These are phyloP conservation scores for Eurytoma californica DNA, from an alignment of 2,888 invertebrate genomes.

Conservation along the genomic window DNA sequence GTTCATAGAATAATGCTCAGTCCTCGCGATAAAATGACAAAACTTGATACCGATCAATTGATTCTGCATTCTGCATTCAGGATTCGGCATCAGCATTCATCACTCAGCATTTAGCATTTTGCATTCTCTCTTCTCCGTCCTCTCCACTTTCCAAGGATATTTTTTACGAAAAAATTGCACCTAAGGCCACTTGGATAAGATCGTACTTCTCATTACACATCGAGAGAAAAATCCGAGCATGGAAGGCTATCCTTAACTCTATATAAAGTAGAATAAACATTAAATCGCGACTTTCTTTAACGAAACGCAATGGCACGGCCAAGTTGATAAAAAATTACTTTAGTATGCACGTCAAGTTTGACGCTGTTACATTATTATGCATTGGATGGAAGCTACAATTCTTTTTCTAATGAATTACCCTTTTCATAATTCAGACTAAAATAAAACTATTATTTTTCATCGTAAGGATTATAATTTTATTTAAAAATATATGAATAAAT, in stretches of 20 bases:
- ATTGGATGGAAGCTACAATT: constrained; percentile 38
- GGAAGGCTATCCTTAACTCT: constrained; percentile 24
- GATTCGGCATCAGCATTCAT: background rate
- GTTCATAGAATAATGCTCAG: constrained; percentile 51
- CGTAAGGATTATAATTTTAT: no score
- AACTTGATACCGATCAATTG: constrained; percentile 31
- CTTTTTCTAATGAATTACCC: background rate
- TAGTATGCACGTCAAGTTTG: constrained; percentile 29
- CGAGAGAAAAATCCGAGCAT: constrained; percentile 44
- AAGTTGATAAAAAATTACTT: constrained; percentile 52
- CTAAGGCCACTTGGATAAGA: constrained; percentile 59
- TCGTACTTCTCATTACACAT: constrained; percentile 37
- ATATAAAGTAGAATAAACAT: constrained; percentile 34
- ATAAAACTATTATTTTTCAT: no score
- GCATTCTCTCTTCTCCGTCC: constrained; percentile 1
- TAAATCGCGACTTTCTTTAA: constrained; percentile 46
- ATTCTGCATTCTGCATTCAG: constrained; percentile 8
- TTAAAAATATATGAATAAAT: no score
- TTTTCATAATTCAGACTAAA: no score
- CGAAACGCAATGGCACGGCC: constrained; percentile 58
- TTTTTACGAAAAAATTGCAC: constrained; percentile 55
- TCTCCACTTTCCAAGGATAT: constrained; percentile 34
- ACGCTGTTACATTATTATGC: constrained; percentile 20
- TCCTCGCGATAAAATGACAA: constrained; percentile 36
- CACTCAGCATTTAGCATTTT: background rate